Evolutionary conservation across 1,140 invertebrate species (phyloP), one percentile per base, ranked within the genome.

Genomic region (Diorhabda elongata): DNA sequence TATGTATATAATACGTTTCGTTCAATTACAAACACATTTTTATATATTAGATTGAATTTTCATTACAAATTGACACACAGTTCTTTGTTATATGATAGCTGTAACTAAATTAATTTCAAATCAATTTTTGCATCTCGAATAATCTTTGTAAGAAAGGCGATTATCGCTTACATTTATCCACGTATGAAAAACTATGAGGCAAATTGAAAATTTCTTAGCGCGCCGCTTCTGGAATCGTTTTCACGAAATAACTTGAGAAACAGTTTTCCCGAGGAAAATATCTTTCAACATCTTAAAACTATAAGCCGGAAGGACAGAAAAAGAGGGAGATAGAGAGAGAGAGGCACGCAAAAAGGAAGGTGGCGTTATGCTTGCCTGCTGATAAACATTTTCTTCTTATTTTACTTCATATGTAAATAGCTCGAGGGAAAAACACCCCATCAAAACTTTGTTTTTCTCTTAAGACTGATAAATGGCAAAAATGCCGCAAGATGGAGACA

Each of bases 321-420:
- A 26, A 26, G 26, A 26, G 26, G 26, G 26, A 26, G 26, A 26
- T 1, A 26, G 26, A 26, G 26, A 26, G 26, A 26, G 26, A 26
- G 26, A 26, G 26, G 26, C 26, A 26, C 26, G 26, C 26, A 26
- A 26, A 26, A 26, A 26, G 26, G 47, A 52, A 52, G 2, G 6
- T n/a, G 4, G 47, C 47, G 47, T 52, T 52, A 52, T n/a, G 47
- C 47, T 52, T n/a, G 47, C 47, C 47, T 52, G 47, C 47, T 52
- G 47, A 52, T 52, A 52, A 52, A 52, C 47, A 52, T 52, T 52
- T 52, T 52, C 47, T 52, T 52, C 47, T 6, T 52, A 52, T 52
- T 52, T 52, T 52, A 52, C 47, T 52, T 52, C 47, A 52, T 52
- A 52, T 52, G 47, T 52, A 52, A 52, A 52, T 52, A 52, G 47